Percentiles rank a stretch among this genome's conserved stretches.
These are phyloP conservation scores for Dicrostonyx torquatus DNA, from an alignment of 2,797 vertebrate genomes.

Conservation along the genomic window DNA sequence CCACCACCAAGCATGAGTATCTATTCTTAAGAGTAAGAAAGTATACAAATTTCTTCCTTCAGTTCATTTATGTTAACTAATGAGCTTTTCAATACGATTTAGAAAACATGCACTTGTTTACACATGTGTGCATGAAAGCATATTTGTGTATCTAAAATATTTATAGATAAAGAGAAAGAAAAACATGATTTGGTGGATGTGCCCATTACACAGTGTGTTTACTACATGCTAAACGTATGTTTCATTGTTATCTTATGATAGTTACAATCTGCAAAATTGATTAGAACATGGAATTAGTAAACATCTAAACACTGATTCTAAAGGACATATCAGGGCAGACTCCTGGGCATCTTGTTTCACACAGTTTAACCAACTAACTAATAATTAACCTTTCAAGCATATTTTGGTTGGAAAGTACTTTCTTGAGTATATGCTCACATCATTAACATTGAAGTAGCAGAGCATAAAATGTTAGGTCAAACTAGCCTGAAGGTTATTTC, in stretches of 20 bases:
- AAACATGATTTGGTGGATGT: neutral
- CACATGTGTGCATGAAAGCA: neutral
- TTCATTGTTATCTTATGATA: neutral
- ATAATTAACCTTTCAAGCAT: neutral
- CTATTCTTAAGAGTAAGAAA: conserved; percentile 32
- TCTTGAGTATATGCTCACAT: neutral
- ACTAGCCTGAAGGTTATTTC: neutral
- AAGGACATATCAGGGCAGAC: neutral
- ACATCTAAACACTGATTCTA: neutral
- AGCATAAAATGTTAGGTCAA: neutral
- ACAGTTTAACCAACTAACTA: neutral
- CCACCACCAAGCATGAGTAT: neutral
- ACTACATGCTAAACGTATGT: neutral
- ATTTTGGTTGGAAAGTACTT: neutral
- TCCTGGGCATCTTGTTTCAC: neutral
- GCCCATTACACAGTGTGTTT: neutral
- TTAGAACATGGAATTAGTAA: neutral
- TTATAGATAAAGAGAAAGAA: neutral
- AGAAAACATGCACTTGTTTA: neutral
- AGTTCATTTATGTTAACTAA: neutral
- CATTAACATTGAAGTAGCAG: neutral
- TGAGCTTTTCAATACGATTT: neutral
- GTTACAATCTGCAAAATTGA: neutral
- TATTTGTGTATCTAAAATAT: neutral
- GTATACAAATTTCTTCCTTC: neutral